These are phyloP conservation scores for Thaumetopoea pityocampa DNA, from an alignment of 1,140 invertebrate species.

Conservation along the genomic window DNA sequence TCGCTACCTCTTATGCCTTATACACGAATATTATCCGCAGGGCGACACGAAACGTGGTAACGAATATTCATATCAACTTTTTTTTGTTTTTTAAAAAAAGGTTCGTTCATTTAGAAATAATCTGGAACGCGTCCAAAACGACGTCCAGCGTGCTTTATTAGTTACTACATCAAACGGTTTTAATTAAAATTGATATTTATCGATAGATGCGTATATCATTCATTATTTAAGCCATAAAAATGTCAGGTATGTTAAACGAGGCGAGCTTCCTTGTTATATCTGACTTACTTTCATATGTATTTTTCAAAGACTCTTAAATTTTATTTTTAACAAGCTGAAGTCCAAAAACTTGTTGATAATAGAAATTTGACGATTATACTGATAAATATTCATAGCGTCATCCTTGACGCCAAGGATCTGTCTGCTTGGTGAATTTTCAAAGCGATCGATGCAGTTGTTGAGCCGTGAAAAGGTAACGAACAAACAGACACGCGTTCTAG, in stretches of 20 bases:
- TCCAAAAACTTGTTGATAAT: no score
- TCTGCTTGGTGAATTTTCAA: no score
- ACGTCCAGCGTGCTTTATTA: slow-evolving; percentile 35
- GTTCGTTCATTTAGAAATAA: slow-evolving; percentile 43
- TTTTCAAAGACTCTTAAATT: no score
- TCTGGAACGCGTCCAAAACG: slow-evolving; percentile 56
- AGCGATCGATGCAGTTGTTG: no score
- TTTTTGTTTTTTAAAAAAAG: slow-evolving; percentile 43
- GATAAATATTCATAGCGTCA: no score
- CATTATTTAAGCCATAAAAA: background rate
- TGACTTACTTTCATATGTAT: background rate
- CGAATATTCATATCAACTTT: slow-evolving; percentile 41
- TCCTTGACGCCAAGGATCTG: no score
- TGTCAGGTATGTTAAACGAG: background rate
- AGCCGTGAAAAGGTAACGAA: no score
- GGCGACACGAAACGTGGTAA: slow-evolving; percentile 29
- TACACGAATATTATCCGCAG: slow-evolving; percentile 18
- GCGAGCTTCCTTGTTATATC: background rate
- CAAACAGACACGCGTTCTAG: no score
- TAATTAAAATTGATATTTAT: slow-evolving; percentile 42
- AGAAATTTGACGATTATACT: no score
- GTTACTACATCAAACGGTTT: slow-evolving; percentile 30
- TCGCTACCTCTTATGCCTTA: slow-evolving; percentile 18
- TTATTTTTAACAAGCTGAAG: no score
- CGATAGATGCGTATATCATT: slow-evolving; percentile 6